Evolutionary conservation across 64 coral and sea anemone genomes (phyloP), one percentile per base, ranked within the genome.

Genomic region (Pachyseris speciosa): DNA sequence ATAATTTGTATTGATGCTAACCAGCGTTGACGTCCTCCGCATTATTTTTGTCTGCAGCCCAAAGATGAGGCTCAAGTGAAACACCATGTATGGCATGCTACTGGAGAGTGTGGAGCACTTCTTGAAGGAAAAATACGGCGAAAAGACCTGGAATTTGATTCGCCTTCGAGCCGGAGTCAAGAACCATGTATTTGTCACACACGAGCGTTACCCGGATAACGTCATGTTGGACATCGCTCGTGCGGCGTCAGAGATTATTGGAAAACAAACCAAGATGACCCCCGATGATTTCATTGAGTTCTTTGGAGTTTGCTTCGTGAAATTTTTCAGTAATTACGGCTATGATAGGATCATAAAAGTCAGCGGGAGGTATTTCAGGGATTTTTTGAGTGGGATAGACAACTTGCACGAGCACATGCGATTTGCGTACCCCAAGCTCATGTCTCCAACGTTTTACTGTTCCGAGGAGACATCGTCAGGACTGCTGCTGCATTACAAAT

Each of bases 1-100:
- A 61, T 25, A 7, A 4, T 16, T 61, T n/a, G n/a, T 20, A 61
- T 61, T 61, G 58, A 27, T 61, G 58, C 17, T 61, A 9, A 28
- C 27, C 61, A 32, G 33, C 3, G 36, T 36, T 60, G 53, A 63
- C 22, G 38, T 33, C 2, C 36, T 39, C 37, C 16, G 7, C 37
- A 39, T 61, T 59, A 11, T 61, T 40, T 4, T 24, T 39, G 30
- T 34, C 34, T 61, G 53, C 49, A 81, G 77, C 22, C 58, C 67
- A 39, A 37, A 37, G 53, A 81, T 81, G 77, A 26, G 1, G 4
- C 30, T 4, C 16, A 40, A 34, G 40, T 61, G 22, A 39, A 3
- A 41, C 70, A 85, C 16, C 20, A 97, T 97, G 95, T 97, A 97
- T 66, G 95, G 95, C n/a, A 97, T 97, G 95, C 48, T 97, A 28